Evolutionary conservation across 2,888 invertebrate genomes (phyloP), one percentile per base, ranked within the genome.

Genomic region (Melitaea athalia): DNA sequence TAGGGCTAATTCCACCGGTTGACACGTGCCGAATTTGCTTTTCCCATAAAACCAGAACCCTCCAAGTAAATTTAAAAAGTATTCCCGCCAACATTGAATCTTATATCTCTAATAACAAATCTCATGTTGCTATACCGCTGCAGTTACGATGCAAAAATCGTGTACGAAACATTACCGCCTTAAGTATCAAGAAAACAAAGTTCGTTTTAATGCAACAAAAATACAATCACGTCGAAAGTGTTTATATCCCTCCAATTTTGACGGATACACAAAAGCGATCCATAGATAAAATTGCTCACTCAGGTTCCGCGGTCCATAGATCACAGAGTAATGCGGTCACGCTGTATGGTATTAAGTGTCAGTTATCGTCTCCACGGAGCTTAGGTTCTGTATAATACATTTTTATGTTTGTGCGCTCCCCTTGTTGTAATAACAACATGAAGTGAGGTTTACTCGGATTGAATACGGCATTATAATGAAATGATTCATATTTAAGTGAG

Each of bases 401-500:
- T 89, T 88, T 91, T 90, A 87, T 89, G 83, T 89, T 83, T 82
- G 83, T 81, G 78, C 79, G 81, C 84, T 86, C 92, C 90, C 91
- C 91, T 89, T 76, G 72, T 78, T 86, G 86, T 85, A 89, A 90
- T 88, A 90, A 86, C 85, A 88, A 86, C 88, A 88, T 89, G 88
- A 87, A 91, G 91, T 90, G 88, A 91, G 91, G 88, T 90, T 90
- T 90, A 88, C 88, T 87, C 84, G 91, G 90, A 92, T 92, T 92
- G 91, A 92, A 92, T 91, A 91, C 86, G 89, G 91, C 79, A 92
- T 92, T 92, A 92, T 92, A 92, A 92, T 92, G 92, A 92, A 92
- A 92, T 92, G 92, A 92, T 92, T 92, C 92, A 92, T 92, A 92
- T 92, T 92, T 92, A 92, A 92, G 91, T 92, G 91, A 92, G 91